Base-by-base conservation (phyloP, 2,113 vertebrate species). In the Sitta europaea region DNA sequence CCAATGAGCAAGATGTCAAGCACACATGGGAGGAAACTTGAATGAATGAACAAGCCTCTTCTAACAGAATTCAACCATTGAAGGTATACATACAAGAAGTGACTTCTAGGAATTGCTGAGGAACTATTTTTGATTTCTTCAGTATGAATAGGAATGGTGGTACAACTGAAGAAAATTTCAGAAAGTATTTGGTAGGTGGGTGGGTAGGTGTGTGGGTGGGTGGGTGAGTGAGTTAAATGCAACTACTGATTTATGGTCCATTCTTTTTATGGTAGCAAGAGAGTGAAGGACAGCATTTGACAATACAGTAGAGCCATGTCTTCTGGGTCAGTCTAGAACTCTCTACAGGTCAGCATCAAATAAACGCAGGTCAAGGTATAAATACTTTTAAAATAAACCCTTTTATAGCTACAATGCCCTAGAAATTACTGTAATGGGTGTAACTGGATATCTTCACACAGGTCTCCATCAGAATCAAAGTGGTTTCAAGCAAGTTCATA, bases 281-380 rank as follows among this genome's bases (percentile, higher is more conserved):
- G 16, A 43, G 16, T 43, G 10, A 42, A 38, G 10, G 33, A 18
- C 12, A 48, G 8, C 31, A 35, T 43, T 62, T 53, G 50, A 43
- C 19, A 6, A 11, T 43, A 67, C 1, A 40, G 10, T 23, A 53
- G 2, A 66, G 7, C 12, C 40, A 28, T 0, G 0, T 53, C 24
- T 74, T 59, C 66, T 84, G 42, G 13, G 33, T 5, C 15, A 29
- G 4, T 28, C 51, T 55, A 59, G 25, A 79, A 75, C 3, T 6
- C 12, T 35, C 2, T 33, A 4, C 19, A 55, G 11, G 12, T 61
- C 42, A 79, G 10, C 7, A 58, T 25, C 15, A 79, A 83, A 48
- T 25, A n/a, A 29, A 62, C 33, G 15, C 5, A 54, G 12, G 8
- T 58, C 7, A 67, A 5, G 2, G 2, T 35, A 79, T 6, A 72